Evolutionary conservation across 2,888 invertebrate species (phyloP).

Genomic region (Seira sanloemensis): DNA sequence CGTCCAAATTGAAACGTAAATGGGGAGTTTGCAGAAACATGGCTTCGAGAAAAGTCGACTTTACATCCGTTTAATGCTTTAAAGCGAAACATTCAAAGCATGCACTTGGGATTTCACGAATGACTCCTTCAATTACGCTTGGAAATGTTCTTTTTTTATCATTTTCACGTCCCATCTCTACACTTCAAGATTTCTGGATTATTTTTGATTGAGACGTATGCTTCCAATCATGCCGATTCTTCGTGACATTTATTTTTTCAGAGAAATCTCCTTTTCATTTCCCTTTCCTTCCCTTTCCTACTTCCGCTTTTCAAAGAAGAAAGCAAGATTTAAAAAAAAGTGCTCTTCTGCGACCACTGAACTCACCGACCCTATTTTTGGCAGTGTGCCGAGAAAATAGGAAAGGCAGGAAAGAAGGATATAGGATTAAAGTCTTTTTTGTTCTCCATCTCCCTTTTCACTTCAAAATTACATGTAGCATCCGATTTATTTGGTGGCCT

Average conservation of each 20-base stretch:
- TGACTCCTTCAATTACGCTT: neutral
- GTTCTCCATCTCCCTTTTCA: slow-evolving; percentile 10
- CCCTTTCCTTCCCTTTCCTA: slow-evolving; percentile 22
- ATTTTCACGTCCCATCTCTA: neutral
- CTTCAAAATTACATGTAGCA: slow-evolving; percentile 14
- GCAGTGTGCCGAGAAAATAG: slow-evolving; percentile 43
- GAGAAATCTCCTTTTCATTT: slow-evolving; percentile 23
- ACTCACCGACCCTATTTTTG: slow-evolving; percentile 42
- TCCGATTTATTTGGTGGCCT: slow-evolving; percentile 17
- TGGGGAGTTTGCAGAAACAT: neutral
- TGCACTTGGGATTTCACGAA: neutral
- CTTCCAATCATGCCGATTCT: slow-evolving; percentile 30
- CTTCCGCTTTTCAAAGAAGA: neutral
- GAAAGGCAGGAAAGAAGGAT: slow-evolving; percentile 19
- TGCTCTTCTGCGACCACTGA: slow-evolving; percentile 13
- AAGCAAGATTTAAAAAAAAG: neutral
- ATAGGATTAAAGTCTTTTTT: neutral
- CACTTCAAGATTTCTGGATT: slow-evolving; percentile 3
- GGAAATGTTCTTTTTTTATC: neutral
- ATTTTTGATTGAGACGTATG: slow-evolving; percentile 55
- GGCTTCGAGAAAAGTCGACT: neutral
- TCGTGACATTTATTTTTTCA: neutral
- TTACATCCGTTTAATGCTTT: too few species aligned
- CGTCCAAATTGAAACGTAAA: neutral
- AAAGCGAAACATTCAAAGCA: neutral